Conservation (phyloP, 1,140 invertebrate species). For the Halictus rubicundus region DNA sequence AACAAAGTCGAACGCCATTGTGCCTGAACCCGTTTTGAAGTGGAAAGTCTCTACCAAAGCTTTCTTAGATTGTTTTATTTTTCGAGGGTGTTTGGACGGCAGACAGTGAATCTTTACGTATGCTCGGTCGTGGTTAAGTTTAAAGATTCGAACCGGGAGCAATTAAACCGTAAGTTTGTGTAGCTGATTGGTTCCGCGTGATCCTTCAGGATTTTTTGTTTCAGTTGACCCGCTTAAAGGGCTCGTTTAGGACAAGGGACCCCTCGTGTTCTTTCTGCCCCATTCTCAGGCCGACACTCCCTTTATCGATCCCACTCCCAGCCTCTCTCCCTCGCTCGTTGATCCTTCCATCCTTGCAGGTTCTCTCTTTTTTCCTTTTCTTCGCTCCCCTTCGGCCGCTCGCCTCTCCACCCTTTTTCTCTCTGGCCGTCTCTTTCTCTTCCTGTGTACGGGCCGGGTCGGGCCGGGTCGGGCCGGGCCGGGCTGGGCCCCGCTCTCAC, state of each 20-base stretch:
- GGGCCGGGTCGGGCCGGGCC: constrained; percentile 9
- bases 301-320: constrained; percentile 76
- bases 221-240: constrained; percentile 59
- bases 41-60: too few relatives aligned
- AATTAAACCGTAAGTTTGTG: constrained; percentile 24
- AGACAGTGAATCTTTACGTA: too few relatives aligned
- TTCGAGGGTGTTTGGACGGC: too few relatives aligned
- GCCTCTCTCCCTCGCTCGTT: constrained; percentile 53
- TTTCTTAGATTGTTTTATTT: too few relatives aligned
- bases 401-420: constrained; percentile 42
- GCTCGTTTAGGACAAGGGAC: constrained; percentile 68
- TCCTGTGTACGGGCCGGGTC: constrained; percentile 37
- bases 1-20: too few relatives aligned
- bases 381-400: constrained; percentile 41
- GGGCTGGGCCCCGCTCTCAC: constrained; percentile 35
- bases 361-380: constrained; percentile 65
- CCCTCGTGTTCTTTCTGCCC: constrained; percentile 67
- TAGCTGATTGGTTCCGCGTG: constrained; percentile 35
- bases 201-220: constrained; percentile 6
- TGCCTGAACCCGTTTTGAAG: too few relatives aligned
- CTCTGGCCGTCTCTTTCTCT: constrained; percentile 23
- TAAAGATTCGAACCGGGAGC: neutral
- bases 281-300: constrained; percentile 77
- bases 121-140: too few relatives aligned
- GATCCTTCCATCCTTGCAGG: constrained; percentile 58